Base-by-base conservation (phyloP, 2,797 vertebrate genomes). In the Tapera naevia region DNA sequence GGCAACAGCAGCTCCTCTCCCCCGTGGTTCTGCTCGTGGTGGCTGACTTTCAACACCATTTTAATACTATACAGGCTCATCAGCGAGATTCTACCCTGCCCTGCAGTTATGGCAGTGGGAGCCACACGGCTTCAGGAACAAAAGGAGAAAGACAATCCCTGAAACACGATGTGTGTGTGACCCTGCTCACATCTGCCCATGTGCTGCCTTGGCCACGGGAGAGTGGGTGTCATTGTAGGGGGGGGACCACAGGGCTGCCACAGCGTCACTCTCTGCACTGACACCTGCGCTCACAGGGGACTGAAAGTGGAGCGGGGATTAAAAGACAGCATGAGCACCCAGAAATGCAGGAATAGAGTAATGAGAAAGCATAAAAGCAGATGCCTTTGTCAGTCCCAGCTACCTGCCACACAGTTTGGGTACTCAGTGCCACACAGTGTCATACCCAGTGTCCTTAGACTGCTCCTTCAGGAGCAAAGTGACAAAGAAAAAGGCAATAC, bases 21-120 rank as follows among this genome's bases (percentile, higher is more conserved):
- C 39, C 37, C 1, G 0, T 2, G 3, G 23, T 24, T 50, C 62
- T 56, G 50, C 57, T 11, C 7, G 4, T 1, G 5, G 30, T 27
- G 37, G 5, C 21, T 11, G 37, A n/a, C n/a, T n/a, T n/a, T 19
- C 33, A 39, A 0, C 0, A 2, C 2, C 25, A 11, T 3, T 61
- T 39, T 61, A 51, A 57, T 9, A 41, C 28, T 39, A 11, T 2
- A 16, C 2, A 18, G 65, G 43, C 18, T 50, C 7, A 0, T 19
- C 56, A 85, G 48, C 33, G 50, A n/a, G 51, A 17, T 22, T 17
- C 46, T 24, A 37, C 61, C n/a, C 50, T 48, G 80, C 39, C 37
- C 65, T 41, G 43, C 32, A 22, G 24, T 23, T 13, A 21, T 0
- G 10, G 79, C 8, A 39, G 33, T 0, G 2, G 58, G 74, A 75